Evolutionary conservation across 2,888 invertebrate genomes (phyloP), one percentile per base, ranked within the genome.

Genomic region (Drepanosiphum platanoidis): DNA sequence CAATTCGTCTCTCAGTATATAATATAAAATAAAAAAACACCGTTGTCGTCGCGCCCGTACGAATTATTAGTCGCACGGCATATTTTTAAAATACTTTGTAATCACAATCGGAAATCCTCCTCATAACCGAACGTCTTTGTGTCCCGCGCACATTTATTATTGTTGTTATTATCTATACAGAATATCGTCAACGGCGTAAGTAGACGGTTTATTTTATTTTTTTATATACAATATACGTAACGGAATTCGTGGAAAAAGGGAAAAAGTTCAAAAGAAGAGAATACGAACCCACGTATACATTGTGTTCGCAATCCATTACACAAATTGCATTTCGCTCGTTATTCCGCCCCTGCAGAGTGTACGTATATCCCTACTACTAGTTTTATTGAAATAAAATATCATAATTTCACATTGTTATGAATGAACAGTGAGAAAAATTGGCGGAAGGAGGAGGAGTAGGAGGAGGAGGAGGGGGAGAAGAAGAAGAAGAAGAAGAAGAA

Each of bases 261-360:
- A 75, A 52, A 75, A 52, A 52, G 34, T 58, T 75, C 58, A 75
- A 75, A 75, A 34, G 27, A 30, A 75, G n/a, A 46, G 30, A 32
- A 32, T n/a, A 75, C 3, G 22, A 75, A 58, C 52, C 58, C 32
- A 30, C 32, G 15, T n/a, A n/a, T n/a, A n/a, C 58, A 75, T 58
- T 75, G 34, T 75, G 15, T 75, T 75, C n/a, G 75, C 52, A 52
- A 52, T 75, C 74, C 75, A 75, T 75, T 75, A 75, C 75, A 75
- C 58, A 58, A 75, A 75, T 75, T 75, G 34, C 75, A 34, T 58
- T 75, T 58, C 36, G n/a, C 34, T 75, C 75, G 34, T 74, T 74
- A 74, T 74, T 52, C 42, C 30, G 46, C 11, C 42, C 22, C 32
- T n/a, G 4, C 70, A 30, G 74, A 72, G 30, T 39, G 42, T 30